These are phyloP conservation scores for Noctua janthe DNA, from an alignment of 2,888 invertebrate genomes.

Conservation along the genomic window DNA sequence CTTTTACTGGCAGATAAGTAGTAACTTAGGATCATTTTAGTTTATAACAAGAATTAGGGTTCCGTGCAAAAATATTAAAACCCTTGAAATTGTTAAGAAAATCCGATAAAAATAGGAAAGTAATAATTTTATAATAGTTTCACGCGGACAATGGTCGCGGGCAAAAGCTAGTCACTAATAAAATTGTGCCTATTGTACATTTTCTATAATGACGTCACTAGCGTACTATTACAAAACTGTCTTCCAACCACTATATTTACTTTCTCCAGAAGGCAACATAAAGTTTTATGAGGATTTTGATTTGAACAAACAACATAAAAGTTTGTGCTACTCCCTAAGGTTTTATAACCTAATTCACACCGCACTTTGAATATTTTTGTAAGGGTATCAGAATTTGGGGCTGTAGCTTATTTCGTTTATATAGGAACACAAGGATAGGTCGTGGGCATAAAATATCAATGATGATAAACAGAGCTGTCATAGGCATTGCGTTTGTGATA, in stretches of 20 bases:
- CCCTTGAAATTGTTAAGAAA: no score
- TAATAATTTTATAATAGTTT: no score
- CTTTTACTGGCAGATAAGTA: no score
- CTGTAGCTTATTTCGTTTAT: not conserved
- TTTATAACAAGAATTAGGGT: no score
- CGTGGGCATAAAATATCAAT: not conserved
- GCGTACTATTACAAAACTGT: constrained; percentile 34
- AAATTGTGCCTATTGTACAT: not conserved
- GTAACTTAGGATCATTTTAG: no score
- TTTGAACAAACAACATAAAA: constrained; percentile 47
- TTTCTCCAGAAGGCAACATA: constrained; percentile 41
- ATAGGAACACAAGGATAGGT: not conserved
- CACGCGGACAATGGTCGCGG: not conserved
- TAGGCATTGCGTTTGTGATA: no score
- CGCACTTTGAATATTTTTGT: constrained; percentile 37
- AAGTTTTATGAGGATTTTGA: constrained; percentile 57
- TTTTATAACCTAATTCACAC: constrained; percentile 62
- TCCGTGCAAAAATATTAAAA: no score
- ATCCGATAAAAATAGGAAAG: no score
- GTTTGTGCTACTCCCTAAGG: constrained; percentile 43
- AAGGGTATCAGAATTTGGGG: constrained; percentile 12
- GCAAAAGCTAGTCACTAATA: not conserved
- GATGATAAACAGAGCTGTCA: not conserved
- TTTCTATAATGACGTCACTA: constrained; percentile 24
- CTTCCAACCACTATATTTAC: constrained; percentile 34